These are phyloP conservation scores for Colinus virginianus DNA, from an alignment of 2,113 vertebrate genomes.

Conservation along the genomic window DNA sequence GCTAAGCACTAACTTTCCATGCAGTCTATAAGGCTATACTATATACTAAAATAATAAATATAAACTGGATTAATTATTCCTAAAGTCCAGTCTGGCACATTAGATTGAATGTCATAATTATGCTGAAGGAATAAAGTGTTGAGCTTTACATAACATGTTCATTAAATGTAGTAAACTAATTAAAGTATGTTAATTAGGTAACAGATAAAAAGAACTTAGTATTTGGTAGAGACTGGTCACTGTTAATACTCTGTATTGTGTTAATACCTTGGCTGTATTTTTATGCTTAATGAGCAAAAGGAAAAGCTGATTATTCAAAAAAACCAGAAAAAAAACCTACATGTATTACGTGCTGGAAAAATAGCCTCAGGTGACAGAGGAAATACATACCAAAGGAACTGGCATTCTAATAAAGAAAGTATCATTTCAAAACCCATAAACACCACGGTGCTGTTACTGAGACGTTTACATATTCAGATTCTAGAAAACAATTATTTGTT, in stretches of 20 bases:
- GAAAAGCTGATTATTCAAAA: constrained; percentile 83
- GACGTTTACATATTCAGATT: constrained; percentile 52
- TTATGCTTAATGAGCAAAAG: constrained; percentile 78
- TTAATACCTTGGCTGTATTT: constrained; percentile 79
- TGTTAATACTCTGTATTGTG: constrained; percentile 79
- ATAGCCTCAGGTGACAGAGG: constrained; percentile 80
- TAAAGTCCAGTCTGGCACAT: constrained; percentile 64
- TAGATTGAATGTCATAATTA: constrained; percentile 72
- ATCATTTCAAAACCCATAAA: constrained; percentile 73
- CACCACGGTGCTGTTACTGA: constrained; percentile 39
- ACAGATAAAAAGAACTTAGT: constrained; percentile 77
- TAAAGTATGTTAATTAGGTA: constrained; percentile 83
- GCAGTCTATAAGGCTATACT: constrained; percentile 4
- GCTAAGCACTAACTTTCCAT: background rate
- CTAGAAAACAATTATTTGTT: constrained; percentile 37
- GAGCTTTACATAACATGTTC: constrained; percentile 77
- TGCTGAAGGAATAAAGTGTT: constrained; percentile 71
- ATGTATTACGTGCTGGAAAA: constrained; percentile 79
- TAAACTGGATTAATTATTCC: constrained; percentile 74
- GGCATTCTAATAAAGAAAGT: constrained; percentile 73
- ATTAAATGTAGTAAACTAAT: constrained; percentile 79
- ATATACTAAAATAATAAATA: constrained; percentile 65
- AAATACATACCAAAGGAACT: constrained; percentile 73
- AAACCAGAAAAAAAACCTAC: constrained; percentile 69
- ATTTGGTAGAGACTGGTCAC: constrained; percentile 77